phyloP scores from a whole-genome alignment of 2,113 vertebrate species.

The Catagonus wagneri region DNA sequence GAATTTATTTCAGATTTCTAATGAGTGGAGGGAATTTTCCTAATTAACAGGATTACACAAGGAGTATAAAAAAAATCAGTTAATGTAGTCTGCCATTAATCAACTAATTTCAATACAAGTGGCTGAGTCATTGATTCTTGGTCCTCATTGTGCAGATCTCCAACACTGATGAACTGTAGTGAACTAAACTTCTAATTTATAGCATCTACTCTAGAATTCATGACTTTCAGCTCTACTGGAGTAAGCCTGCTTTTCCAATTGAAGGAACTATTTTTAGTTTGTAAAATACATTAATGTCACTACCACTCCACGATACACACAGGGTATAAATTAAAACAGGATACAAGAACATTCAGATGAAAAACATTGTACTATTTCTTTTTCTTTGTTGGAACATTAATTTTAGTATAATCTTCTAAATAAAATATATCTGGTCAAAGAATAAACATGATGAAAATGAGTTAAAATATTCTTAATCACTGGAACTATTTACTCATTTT shows the following conservation, averaged over 20 bases:
- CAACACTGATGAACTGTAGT: not conserved
- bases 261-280: not conserved
- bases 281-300: not conserved
- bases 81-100: slow-evolving; percentile 19
- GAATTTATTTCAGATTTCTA: slow-evolving; percentile 35
- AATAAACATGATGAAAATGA: not conserved
- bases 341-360: not conserved
- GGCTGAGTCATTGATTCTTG: slow-evolving; percentile 34
- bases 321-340: not conserved
- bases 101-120: slow-evolving; percentile 56
- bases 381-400: not conserved
- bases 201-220: not conserved
- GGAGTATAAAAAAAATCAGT: not conserved
- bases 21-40: not conserved
- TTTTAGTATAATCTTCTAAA: not conserved
- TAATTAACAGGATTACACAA: not conserved
- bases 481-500: not conserved
- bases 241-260: not conserved
- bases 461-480: not conserved
- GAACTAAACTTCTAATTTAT: not conserved
- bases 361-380: not conserved
- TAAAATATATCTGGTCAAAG: not conserved
- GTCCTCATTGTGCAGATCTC: not conserved
- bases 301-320: not conserved
- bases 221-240: slow-evolving; percentile 6